These are phyloP conservation scores for Drosophila grimshawi DNA, from an alignment of 1,140 invertebrate species.

Conservation along the genomic window DNA sequence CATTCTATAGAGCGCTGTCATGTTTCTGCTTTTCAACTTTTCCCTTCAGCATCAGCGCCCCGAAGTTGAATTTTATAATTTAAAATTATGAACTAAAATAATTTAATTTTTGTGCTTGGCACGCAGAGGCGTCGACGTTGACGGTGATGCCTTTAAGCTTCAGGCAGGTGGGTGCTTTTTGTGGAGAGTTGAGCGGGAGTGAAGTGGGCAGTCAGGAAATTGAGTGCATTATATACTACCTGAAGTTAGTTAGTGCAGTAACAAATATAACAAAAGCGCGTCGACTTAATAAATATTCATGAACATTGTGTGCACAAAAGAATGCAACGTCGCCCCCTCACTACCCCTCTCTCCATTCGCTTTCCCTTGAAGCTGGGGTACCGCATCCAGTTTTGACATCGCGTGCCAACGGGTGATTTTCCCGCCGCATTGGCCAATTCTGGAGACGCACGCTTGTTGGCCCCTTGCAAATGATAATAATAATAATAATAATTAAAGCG, in stretches of 20 bases:
- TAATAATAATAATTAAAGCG: conserved; percentile 80
- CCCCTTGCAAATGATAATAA: conserved; percentile 41
- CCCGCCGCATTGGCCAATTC: conserved; percentile 79
- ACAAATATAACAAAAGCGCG: conserved; percentile 78
- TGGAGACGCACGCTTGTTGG: conserved; percentile 32
- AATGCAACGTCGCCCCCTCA: conserved; percentile 58
- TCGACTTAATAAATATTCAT: conserved; percentile 78
- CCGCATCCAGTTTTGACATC: conserved; percentile 68
- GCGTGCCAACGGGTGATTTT: conserved; percentile 71
- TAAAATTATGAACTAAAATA: conserved; percentile 81
- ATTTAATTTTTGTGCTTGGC: conserved; percentile 75
- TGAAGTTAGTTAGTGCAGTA: conserved; percentile 61
- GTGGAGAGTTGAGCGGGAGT: background rate
- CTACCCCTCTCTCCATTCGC: no score
- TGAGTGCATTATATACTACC: conserved; percentile 61
- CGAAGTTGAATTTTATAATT: conserved; percentile 73
- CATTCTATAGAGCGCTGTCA: conserved; percentile 41
- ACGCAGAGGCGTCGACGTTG: conserved; percentile 61
- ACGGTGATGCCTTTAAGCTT: conserved; percentile 28
- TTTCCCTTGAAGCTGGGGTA: background rate
- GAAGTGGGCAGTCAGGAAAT: conserved; percentile 62
- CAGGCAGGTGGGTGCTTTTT: conserved; percentile 6
- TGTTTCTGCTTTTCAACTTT: conserved; percentile 45
- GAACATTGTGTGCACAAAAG: conserved; percentile 73
- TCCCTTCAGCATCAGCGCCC: conserved; percentile 27